Evolutionary conservation across 2,888 invertebrate species (phyloP).

Genomic region (Heliconius cydno): DNA sequence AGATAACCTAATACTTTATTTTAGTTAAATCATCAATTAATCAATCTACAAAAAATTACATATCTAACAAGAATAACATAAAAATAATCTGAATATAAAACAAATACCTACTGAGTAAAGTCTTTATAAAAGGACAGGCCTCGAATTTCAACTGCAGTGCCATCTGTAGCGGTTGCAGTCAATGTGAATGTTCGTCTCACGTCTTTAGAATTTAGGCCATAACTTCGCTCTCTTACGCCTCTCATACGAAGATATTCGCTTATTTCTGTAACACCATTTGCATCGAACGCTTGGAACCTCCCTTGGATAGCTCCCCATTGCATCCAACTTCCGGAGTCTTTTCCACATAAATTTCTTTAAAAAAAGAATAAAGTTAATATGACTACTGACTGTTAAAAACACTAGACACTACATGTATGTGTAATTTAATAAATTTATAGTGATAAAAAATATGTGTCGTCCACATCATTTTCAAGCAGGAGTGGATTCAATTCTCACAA

Average conservation of each 20-base stretch:
- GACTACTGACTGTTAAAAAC: too few relatives aligned
- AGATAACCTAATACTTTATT: too few relatives aligned
- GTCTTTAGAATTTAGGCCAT: slow-evolving; percentile 62
- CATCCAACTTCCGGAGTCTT: slow-evolving; percentile 76
- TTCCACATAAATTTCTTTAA: slow-evolving; percentile 66
- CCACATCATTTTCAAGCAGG: neutral
- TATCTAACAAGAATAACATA: neutral
- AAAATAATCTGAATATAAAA: neutral
- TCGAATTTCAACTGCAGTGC: slow-evolving; percentile 82
- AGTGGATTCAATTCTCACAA: neutral
- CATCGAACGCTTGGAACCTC: slow-evolving; percentile 75
- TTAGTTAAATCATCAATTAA: too few relatives aligned
- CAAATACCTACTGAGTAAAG: slow-evolving; percentile 83
- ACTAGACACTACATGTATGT: too few relatives aligned
- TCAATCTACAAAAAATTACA: neutral
- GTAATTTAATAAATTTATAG: too few relatives aligned
- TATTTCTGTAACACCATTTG: slow-evolving; percentile 60
- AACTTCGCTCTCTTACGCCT: slow-evolving; percentile 76
- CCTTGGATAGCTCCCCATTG: slow-evolving; percentile 87
- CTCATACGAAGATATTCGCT: slow-evolving; percentile 77
- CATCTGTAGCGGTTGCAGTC: slow-evolving; percentile 76
- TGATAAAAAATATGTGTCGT: too few relatives aligned
- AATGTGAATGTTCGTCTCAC: slow-evolving; percentile 65
- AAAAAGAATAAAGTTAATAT: neutral
- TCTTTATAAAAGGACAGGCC: slow-evolving; percentile 76